Percentiles rank a stretch among this genome's conserved stretches.
phyloP scores from a whole-genome alignment of 2,113 vertebrate genomes.

The Ameiurus melas region DNA sequence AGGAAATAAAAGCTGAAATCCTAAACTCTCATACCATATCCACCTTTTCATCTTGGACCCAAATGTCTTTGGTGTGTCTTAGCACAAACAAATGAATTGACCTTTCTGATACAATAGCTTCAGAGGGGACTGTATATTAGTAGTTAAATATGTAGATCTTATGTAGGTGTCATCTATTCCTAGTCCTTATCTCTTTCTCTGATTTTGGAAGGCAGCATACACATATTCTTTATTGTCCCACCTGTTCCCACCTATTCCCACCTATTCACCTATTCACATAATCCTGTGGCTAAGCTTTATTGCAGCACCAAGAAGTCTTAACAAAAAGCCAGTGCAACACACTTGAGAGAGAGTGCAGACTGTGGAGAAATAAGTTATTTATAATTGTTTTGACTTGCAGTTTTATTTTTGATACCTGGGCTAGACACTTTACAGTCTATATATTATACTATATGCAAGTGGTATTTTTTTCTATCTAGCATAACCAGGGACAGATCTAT shows the following conservation, averaged over 20 bases:
- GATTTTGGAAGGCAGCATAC: neutral
- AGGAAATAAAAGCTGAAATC: too few relatives aligned
- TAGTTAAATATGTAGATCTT: neutral
- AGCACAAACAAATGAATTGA: too few relatives aligned
- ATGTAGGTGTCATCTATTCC: neutral
- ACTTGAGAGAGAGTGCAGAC: neutral
- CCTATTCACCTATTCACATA: neutral
- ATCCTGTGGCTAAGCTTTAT: neutral
- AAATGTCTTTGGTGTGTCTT: too few relatives aligned
- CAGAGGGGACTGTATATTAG: neutral
- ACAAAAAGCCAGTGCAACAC: too few relatives aligned
- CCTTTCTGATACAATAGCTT: too few relatives aligned
- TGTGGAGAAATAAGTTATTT: neutral
- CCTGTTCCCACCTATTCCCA: neutral
- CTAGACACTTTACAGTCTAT: neutral
- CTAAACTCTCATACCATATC: too few relatives aligned
- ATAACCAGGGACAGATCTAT: neutral
- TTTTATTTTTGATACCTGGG: neutral
- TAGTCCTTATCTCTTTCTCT: neutral
- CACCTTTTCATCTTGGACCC: too few relatives aligned
- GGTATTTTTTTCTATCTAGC: neutral
- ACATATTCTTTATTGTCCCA: neutral
- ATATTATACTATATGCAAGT: neutral
- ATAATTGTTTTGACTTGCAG: neutral
- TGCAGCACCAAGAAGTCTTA: neutral